These are phyloP conservation scores for Brachypodius melanocephalos DNA, from an alignment of 2,113 vertebrate genomes.

Conservation along the genomic window DNA sequence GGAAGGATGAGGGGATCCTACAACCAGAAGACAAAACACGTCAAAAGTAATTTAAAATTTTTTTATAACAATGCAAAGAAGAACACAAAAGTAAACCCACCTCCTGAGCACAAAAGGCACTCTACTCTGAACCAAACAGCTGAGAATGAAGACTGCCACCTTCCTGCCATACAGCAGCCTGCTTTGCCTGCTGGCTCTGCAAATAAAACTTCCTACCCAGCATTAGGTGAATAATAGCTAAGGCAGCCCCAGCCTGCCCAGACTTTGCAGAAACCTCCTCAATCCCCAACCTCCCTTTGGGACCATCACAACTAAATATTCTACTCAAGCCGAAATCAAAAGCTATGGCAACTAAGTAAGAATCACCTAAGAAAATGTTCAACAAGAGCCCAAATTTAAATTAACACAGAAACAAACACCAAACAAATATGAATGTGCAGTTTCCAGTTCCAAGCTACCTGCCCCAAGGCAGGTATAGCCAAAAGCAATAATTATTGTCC, in stretches of 20 bases:
- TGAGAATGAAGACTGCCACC: neutral
- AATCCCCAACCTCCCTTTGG: neutral
- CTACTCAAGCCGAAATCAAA: neutral
- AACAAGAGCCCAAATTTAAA: neutral
- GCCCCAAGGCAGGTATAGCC: neutral
- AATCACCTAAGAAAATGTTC: neutral
- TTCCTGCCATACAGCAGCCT: neutral
- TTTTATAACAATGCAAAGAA: neutral
- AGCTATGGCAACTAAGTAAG: neutral
- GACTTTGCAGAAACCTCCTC: neutral
- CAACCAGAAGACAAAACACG: neutral
- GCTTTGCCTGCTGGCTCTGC: neutral
- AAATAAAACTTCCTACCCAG: neutral
- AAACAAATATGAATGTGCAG: neutral
- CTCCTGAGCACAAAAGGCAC: neutral
- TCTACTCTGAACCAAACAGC: neutral
- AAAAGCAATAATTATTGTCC: neutral
- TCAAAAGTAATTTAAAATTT: accelerated
- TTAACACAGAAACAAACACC: neutral
- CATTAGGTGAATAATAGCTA: neutral
- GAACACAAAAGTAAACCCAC: neutral
- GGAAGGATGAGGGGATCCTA: neutral
- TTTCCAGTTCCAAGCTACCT: neutral
- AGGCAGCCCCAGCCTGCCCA: neutral
- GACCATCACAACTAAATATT: neutral